phyloP scores from a whole-genome alignment of 2,888 invertebrate genomes.

The Petrolisthes cinctipes region DNA sequence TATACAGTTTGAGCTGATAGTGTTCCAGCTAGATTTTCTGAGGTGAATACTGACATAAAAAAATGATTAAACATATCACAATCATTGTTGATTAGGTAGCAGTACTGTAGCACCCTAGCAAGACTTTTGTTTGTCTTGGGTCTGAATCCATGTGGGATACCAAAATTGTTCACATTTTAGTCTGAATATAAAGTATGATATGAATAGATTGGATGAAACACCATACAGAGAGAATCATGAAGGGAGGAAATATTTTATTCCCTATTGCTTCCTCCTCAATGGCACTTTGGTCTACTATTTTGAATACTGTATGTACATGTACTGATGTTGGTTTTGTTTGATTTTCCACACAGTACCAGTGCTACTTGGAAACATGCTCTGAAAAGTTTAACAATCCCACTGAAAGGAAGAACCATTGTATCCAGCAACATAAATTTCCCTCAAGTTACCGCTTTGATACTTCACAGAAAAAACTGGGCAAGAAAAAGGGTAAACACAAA shows the following conservation, averaged over 20 bases:
- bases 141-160: no score
- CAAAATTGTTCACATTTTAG: no score
- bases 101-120: no score
- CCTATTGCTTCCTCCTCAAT: no score
- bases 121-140: no score
- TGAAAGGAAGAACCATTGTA: conserved; percentile 46
- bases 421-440: conserved; percentile 37
- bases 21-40: background rate
- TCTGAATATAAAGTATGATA: no score
- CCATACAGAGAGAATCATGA: background rate
- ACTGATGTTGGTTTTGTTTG: background rate
- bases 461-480: conserved; percentile 41
- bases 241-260: background rate
- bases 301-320: background rate
- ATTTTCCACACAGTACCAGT: conserved; percentile 41
- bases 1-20: background rate
- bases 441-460: conserved; percentile 44
- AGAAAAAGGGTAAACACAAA: conserved; percentile 8
- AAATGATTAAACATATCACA: no score
- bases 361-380: conserved; percentile 47
- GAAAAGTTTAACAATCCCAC: conserved; percentile 33
- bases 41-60: no score
- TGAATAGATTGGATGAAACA: no score
- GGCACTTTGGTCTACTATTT: no score
- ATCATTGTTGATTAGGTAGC: no score